phyloP scores from a whole-genome alignment of 2,797 vertebrate species.

The Sparidentex hasta region DNA sequence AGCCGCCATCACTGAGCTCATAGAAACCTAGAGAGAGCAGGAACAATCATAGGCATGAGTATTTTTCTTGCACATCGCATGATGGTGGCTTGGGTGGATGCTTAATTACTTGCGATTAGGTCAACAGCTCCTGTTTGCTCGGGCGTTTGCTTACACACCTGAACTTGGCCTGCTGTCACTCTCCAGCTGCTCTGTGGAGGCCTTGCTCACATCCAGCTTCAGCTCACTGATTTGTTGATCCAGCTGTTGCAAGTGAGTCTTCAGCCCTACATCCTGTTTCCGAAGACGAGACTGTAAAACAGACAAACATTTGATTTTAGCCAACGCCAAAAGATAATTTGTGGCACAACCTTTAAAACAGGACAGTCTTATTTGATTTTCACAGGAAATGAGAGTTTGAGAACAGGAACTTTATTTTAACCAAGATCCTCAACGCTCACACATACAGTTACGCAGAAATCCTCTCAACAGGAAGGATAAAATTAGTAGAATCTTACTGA shows the following conservation, averaged over 20 bases:
- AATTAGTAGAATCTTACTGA: conserved; percentile 24
- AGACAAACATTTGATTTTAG: conserved; percentile 31
- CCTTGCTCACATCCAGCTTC: conserved; percentile 90
- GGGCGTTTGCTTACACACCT: conserved; percentile 80
- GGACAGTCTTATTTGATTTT: not conserved
- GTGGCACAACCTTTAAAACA: not conserved
- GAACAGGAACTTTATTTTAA: not conserved
- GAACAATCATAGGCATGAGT: not conserved
- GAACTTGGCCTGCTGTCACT: conserved; percentile 97
- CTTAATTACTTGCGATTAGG: not conserved
- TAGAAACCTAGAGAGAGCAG: conserved; percentile 90
- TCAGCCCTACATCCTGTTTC: conserved; percentile 92
- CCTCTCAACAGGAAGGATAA: conserved; percentile 7
- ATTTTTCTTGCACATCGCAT: conserved; percentile 22
- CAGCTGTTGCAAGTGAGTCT: conserved; percentile 93
- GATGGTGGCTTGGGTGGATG: not conserved
- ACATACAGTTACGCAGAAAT: not conserved
- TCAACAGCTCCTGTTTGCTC: conserved; percentile 3
- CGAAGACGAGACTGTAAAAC: conserved; percentile 88
- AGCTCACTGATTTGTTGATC: conserved; percentile 94
- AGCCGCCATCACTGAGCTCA: conserved; percentile 95
- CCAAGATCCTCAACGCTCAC: not conserved
- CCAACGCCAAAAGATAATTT: not conserved
- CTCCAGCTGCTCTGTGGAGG: conserved; percentile 90
- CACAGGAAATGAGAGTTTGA: not conserved